Evolutionary conservation across 2,797 vertebrate species (phyloP).

Genomic region (Pseudochaenichthys georgianus): DNA sequence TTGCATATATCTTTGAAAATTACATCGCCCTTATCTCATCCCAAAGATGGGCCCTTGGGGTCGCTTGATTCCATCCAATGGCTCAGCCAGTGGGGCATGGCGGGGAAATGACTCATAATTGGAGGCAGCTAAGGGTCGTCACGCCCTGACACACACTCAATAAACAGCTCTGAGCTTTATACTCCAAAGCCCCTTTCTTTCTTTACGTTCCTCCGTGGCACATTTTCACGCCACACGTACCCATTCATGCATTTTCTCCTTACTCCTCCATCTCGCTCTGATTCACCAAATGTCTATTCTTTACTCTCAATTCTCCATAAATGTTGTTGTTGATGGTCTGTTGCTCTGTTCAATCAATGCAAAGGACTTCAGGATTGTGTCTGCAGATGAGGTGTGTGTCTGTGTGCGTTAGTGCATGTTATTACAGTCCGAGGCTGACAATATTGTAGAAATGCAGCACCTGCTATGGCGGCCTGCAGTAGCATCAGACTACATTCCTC

Average conservation of each 20-base stretch:
- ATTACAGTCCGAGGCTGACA: conserved; percentile 54
- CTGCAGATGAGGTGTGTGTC: conserved; percentile 45
- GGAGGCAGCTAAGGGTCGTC: conserved; percentile 73
- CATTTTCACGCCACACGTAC: conserved; percentile 38
- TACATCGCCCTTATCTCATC: conserved; percentile 73
- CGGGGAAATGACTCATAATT: conserved; percentile 80
- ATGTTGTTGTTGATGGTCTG: conserved; percentile 52
- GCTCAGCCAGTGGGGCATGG: conserved; percentile 64
- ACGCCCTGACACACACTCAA: conserved; percentile 73
- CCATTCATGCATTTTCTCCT: conserved; percentile 16
- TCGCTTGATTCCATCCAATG: conserved; percentile 67
- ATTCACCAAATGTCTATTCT: conserved; percentile 64
- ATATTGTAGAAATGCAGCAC: conserved; percentile 32
- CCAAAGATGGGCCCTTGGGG: conserved; percentile 65
- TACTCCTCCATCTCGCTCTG: conserved; percentile 27
- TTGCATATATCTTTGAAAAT: conserved; percentile 82
- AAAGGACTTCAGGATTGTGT: conserved; percentile 46
- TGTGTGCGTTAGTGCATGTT: conserved; percentile 56
- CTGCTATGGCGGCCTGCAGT: conserved; percentile 25
- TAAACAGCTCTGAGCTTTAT: conserved; percentile 72
- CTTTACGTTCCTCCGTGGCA: conserved; percentile 18
- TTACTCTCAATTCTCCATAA: conserved; percentile 54
- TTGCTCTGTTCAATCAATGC: conserved; percentile 66
- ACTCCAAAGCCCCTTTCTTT: conserved; percentile 27
- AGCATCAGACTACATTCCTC: conserved; percentile 19